Evolutionary conservation across 2,113 vertebrate species (phyloP).

Genomic region (Lynx canadensis): DNA sequence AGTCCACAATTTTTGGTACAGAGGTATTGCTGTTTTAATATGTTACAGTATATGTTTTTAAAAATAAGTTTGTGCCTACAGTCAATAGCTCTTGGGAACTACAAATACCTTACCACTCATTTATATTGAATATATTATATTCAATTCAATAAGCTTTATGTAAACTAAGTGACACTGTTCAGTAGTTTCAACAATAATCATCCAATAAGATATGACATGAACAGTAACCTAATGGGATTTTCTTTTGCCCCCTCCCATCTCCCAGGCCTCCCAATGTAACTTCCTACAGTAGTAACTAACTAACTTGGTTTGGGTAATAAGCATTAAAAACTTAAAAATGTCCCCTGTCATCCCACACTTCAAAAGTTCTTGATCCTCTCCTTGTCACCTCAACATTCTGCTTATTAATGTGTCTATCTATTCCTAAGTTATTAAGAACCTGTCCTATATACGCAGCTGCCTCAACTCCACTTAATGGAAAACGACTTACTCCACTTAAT

Average conservation of each 20-base stretch:
- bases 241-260: not conserved
- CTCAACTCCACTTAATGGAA: constrained; percentile 30
- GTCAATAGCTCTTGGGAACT: constrained; percentile 1
- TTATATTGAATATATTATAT: not conserved
- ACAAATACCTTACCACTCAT: not conserved
- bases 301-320: not conserved
- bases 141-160: constrained; percentile 10
- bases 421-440: constrained; percentile 18
- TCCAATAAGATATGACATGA: not conserved
- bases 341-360: not conserved
- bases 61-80: not conserved
- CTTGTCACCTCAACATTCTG: not conserved
- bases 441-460: constrained; percentile 28
- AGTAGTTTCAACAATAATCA: constrained; percentile 41
- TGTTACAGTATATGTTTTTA: not conserved
- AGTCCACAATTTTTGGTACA: constrained; percentile 23
- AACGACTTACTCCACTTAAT: constrained; percentile 1
- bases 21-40: not conserved
- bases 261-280: not conserved
- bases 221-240: not conserved
- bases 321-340: not conserved
- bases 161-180: not conserved
- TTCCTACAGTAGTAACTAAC: not conserved
- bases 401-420: not conserved
- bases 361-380: not conserved